A percentile compares a stretch with the other conserved stretches of the same genome.
These are phyloP conservation scores for Psittacula cyanocephala DNA, from an alignment of 2,113 vertebrate genomes.

Conservation along the genomic window DNA sequence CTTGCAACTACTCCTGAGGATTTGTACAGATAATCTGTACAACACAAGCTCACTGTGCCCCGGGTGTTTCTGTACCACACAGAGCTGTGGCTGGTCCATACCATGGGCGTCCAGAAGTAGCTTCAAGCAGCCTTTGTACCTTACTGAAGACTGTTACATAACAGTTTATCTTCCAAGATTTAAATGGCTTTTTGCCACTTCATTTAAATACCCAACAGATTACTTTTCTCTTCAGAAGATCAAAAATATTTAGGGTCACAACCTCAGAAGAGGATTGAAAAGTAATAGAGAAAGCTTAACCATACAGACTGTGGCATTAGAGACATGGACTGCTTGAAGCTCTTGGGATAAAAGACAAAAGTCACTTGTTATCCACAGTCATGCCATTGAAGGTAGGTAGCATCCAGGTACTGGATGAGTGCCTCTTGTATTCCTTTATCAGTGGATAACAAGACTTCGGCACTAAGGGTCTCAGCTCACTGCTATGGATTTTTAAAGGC, in stretches of 20 bases:
- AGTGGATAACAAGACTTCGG: not conserved
- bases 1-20: not conserved
- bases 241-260: not conserved
- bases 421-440: not conserved
- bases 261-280: not conserved
- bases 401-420: not conserved
- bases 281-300: not conserved
- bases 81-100: not conserved
- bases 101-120: not conserved
- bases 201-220: not conserved
- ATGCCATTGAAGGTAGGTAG: not conserved
- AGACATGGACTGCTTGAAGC: not conserved
- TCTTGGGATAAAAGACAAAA: not conserved
- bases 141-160: not conserved
- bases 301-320: not conserved
- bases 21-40: not conserved
- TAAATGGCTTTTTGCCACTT: not conserved
- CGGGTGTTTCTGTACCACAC: not conserved
- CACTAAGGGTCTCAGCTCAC: accelerated
- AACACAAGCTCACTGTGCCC: not conserved
- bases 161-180: not conserved
- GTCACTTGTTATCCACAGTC: not conserved
- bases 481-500: not conserved
- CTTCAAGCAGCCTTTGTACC: not conserved
- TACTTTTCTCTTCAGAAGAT: not conserved